phyloP scores from a whole-genome alignment of 2,797 vertebrate genomes.

The Muscicapa comitata region DNA sequence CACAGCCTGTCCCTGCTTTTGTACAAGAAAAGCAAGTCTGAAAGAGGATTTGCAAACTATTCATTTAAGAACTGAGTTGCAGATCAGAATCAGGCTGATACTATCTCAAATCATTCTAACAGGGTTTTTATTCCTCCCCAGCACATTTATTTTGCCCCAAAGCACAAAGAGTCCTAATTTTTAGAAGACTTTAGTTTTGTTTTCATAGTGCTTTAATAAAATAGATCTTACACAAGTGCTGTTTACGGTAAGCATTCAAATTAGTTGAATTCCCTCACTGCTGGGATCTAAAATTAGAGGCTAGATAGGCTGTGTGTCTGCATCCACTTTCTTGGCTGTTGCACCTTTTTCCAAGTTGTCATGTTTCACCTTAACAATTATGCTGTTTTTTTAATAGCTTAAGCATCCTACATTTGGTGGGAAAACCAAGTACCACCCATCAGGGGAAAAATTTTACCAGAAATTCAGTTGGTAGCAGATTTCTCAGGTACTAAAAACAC shows the following conservation, averaged over 20 bases:
- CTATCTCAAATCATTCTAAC: background rate
- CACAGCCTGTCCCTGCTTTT: background rate
- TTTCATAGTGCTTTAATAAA: background rate
- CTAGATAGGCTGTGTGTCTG: background rate
- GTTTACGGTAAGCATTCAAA: background rate
- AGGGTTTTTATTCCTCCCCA: background rate
- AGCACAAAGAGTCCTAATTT: background rate
- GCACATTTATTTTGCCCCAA: background rate
- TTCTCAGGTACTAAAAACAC: background rate
- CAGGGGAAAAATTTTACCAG: background rate
- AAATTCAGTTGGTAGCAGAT: background rate
- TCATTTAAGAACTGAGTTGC: background rate
- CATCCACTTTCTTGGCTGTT: background rate
- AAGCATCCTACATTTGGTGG: fast-evolving
- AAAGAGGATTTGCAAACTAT: background rate
- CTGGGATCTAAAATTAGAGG: background rate
- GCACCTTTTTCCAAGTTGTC: fast-evolving
- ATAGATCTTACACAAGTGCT: background rate
- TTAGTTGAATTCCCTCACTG: background rate
- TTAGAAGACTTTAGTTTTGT: background rate
- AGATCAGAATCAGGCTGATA: background rate
- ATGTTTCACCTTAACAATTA: background rate
- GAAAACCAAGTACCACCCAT: background rate
- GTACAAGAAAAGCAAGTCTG: background rate
- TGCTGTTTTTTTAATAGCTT: fast-evolving